Evolutionary conservation across 2,797 vertebrate genomes (phyloP).

Genomic region (Chanos chanos): DNA sequence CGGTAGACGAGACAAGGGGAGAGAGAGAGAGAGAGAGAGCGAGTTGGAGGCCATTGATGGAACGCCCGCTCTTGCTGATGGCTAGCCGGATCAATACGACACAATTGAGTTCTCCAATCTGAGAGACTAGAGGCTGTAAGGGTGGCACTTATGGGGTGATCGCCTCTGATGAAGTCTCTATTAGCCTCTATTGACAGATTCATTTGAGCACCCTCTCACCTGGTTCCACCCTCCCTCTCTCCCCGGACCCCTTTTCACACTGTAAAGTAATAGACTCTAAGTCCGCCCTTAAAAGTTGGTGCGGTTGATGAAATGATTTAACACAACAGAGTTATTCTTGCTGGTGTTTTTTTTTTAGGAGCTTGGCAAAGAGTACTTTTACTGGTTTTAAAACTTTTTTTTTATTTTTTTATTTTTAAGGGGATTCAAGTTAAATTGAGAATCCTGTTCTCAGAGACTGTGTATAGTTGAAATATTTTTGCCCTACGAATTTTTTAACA

Average conservation of each 20-base stretch:
- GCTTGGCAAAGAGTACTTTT: conserved; percentile 23
- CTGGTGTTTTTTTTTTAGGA: conserved; percentile 30
- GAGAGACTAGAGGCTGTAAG: conserved; percentile 59
- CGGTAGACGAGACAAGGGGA: conserved; percentile 36
- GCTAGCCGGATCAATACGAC: conserved; percentile 69
- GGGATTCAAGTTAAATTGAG: conserved; percentile 19
- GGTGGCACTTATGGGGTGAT: conserved; percentile 70
- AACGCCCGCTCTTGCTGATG: conserved; percentile 58
- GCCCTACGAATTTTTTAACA: not conserved
- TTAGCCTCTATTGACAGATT: conserved; percentile 76
- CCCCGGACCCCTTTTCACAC: conserved; percentile 40
- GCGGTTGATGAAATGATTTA: conserved; percentile 46
- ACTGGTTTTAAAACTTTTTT: conserved; percentile 34
- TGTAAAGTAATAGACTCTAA: conserved; percentile 67
- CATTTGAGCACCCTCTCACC: conserved; percentile 59
- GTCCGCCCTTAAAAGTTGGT: conserved; percentile 60
- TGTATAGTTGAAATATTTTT: conserved; percentile 41
- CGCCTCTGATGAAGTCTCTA: conserved; percentile 73
- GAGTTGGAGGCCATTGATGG: conserved; percentile 30
- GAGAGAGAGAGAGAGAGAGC: not conserved
- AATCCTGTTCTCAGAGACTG: conserved; percentile 20
- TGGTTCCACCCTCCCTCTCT: conserved; percentile 39
- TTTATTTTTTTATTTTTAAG: conserved; percentile 36
- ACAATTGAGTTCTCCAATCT: conserved; percentile 76
- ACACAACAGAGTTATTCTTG: conserved; percentile 31